Base-by-base conservation (phyloP, 2,113 vertebrate genomes). In the Hydropotes inermis region DNA sequence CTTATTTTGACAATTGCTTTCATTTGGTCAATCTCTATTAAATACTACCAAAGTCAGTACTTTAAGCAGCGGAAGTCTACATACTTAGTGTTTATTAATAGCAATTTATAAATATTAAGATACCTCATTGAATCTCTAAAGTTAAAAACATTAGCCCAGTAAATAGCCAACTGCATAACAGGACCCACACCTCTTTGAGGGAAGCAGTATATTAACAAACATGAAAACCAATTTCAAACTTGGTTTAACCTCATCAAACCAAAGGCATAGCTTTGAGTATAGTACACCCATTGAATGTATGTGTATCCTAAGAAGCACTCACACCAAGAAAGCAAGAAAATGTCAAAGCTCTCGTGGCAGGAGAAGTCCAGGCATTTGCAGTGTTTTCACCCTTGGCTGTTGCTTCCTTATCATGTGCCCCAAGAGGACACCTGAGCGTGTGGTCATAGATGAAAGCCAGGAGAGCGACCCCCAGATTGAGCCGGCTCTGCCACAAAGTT, bases 91-190 rank as follows among this genome's bases (percentile, higher is more conserved):
- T 47, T 81, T 81, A 52, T 60, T 74, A 95, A 28, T 55, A 94
- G 60, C 92, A 86, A 2, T 43, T 83, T 95, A 67, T n/a, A 17
- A 52, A 33, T 83, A 57, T 93, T 78, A n/a, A 84, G 74, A 64
- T 96, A 94, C 81, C 57, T 97, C 57, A 89, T 10, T 79, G 86
- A 88, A 79, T 81, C 39, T 14, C 57, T 93, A 45, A 79, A 89
- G 93, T 89, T 60, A 87, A 93, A 94, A 94, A 30, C 25, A 27
- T 47, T 30, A 93, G 39, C 39, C 33, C 50, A 84, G 33, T 82
- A n/a, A 83, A 76, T 79, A 61, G 55, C 87, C 16, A 95, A 1
- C 88, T 87, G 17, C 33, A 11, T 67, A 60, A 74, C 57, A 87
- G 81, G 79, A 45, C 19, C 47, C 78, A 33, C 16, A 78, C 54